Evolutionary conservation across 2,113 vertebrate genomes (phyloP).

Genomic region (Onychostruthus taczanowskii): DNA sequence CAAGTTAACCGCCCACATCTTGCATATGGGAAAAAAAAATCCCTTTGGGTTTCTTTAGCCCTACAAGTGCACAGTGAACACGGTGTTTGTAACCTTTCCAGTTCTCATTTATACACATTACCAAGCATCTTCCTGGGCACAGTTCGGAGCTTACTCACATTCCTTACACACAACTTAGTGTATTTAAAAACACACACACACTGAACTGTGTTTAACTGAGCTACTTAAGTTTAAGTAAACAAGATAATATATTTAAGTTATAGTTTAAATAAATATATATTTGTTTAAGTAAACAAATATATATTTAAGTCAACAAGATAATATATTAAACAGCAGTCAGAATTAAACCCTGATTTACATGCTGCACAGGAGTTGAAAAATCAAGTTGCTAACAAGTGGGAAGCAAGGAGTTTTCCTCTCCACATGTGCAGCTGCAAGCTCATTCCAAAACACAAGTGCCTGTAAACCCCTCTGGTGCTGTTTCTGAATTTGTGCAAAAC

Average conservation of each 20-base stretch:
- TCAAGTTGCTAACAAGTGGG: not conserved
- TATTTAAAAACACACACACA: not conserved
- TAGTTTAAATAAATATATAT: too few species aligned
- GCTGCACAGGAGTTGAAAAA: not conserved
- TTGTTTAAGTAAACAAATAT: too few species aligned
- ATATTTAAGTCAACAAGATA: conserved; percentile 4
- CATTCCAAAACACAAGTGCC: not conserved
- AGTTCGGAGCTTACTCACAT: not conserved
- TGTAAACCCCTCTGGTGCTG: not conserved
- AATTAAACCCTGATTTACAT: not conserved
- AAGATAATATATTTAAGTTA: too few species aligned
- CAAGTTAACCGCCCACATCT: not conserved
- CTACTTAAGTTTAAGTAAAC: not conserved
- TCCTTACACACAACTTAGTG: not conserved
- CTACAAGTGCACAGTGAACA: not conserved
- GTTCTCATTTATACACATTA: not conserved
- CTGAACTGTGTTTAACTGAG: not conserved
- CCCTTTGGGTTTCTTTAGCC: not conserved
- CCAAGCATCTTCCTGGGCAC: not conserved
- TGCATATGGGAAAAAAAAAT: not conserved
- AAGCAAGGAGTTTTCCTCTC: not conserved
- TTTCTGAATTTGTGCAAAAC: not conserved
- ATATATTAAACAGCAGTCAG: not conserved
- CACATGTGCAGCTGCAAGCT: not conserved
- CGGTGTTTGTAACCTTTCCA: not conserved